These are phyloP conservation scores for Suricata suricatta DNA, from an alignment of 2,113 vertebrate species.

Conservation along the genomic window DNA sequence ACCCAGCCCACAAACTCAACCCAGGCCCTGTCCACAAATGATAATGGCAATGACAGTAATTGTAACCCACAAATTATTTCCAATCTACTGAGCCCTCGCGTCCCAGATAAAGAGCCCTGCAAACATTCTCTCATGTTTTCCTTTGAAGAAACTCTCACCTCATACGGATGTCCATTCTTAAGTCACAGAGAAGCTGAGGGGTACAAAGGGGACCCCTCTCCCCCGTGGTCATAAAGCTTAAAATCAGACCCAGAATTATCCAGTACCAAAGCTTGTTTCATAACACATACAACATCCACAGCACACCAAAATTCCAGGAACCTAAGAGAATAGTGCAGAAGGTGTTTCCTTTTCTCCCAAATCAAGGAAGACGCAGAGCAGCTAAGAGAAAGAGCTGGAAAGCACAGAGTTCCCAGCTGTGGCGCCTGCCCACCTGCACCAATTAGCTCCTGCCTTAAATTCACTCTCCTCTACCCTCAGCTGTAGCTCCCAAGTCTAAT, in stretches of 20 bases:
- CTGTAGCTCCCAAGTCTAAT: neutral
- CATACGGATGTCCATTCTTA: neutral
- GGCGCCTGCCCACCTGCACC: neutral
- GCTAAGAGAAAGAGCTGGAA: neutral
- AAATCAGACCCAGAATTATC: neutral
- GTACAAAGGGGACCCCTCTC: neutral
- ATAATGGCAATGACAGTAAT: neutral
- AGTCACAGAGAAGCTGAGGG: neutral
- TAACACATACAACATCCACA: neutral
- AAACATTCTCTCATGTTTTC: neutral
- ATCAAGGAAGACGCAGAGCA: neutral
- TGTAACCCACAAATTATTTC: neutral
- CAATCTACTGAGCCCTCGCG: neutral
- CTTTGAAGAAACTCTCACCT: neutral
- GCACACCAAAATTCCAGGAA: neutral
- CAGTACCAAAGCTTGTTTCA: neutral
- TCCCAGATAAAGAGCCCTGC: neutral
- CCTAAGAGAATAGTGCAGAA: neutral
- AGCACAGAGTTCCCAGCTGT: fast-evolving
- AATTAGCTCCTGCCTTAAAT: neutral
- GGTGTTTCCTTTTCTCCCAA: neutral
- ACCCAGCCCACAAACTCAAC: neutral
- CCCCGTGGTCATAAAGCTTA: neutral
- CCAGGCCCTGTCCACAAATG: neutral
- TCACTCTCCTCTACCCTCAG: neutral